Evolutionary conservation across 2,113 vertebrate species (phyloP).

Genomic region (Plotosus lineatus): DNA sequence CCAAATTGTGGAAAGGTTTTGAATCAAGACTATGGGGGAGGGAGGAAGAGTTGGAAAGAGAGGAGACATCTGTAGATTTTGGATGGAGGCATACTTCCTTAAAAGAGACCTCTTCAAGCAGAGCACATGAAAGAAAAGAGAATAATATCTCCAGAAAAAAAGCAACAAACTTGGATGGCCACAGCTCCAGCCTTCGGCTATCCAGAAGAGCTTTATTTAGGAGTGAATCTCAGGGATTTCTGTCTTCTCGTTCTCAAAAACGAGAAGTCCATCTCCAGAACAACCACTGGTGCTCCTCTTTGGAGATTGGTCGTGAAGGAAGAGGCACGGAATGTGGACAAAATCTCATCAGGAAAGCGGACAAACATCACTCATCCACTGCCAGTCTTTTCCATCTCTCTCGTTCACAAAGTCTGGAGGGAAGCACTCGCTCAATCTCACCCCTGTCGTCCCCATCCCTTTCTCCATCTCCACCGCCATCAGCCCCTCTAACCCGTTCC

Average conservation of each 20-base stretch:
- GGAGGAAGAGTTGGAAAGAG: slow-evolving; percentile 61
- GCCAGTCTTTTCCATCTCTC: slow-evolving; percentile 77
- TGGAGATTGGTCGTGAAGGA: slow-evolving; percentile 71
- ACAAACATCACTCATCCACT: slow-evolving; percentile 73
- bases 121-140: slow-evolving; percentile 60
- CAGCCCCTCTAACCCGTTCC: slow-evolving; percentile 70
- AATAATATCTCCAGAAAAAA: slow-evolving; percentile 61
- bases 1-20: slow-evolving; percentile 71
- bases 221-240: slow-evolving; percentile 74
- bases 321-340: slow-evolving; percentile 59
- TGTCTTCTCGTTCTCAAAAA: slow-evolving; percentile 62
- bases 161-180: slow-evolving; percentile 66
- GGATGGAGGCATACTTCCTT: slow-evolving; percentile 65
- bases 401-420: slow-evolving; percentile 75
- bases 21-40: slow-evolving; percentile 69
- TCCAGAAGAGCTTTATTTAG: slow-evolving; percentile 72
- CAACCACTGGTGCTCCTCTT: slow-evolving; percentile 75
- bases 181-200: slow-evolving; percentile 67
- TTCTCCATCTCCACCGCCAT: slow-evolving; percentile 71
- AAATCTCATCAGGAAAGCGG: slow-evolving; percentile 61
- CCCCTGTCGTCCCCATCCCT: slow-evolving; percentile 76
- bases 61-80: slow-evolving; percentile 64
- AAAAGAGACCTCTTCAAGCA: slow-evolving; percentile 55
- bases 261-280: slow-evolving; percentile 59
- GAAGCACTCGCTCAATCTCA: slow-evolving; percentile 71